Conservation (phyloP, 2,797 vertebrate species). For the Danio tinwini region DNA sequence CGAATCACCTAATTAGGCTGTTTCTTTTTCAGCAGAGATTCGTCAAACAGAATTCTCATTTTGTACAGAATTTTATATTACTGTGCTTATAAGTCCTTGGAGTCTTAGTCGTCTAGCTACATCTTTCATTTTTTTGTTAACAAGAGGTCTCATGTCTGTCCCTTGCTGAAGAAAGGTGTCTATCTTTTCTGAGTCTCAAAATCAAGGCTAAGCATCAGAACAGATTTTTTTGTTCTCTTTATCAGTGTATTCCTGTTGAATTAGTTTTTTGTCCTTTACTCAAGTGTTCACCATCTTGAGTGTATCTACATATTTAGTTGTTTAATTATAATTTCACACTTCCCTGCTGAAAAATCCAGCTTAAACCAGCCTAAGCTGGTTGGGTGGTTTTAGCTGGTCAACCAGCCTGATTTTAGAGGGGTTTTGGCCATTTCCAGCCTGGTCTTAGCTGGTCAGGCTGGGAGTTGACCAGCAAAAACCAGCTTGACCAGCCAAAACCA, state of each 20-base stretch:
- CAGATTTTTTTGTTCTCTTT: not conserved
- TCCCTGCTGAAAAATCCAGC: no score
- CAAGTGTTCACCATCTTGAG: not conserved
- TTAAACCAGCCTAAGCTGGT: no score
- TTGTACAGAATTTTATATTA: not conserved
- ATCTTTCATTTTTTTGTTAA: not conserved
- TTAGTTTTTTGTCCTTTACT: not conserved
- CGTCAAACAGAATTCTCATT: conserved; percentile 14
- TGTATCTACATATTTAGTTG: not conserved
- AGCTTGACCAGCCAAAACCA: no score
- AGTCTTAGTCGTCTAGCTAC: not conserved
- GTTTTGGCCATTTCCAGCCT: no score
- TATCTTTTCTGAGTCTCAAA: not conserved
- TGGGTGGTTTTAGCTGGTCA: no score
- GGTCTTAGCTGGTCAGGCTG: no score
- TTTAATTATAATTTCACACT: not conserved
- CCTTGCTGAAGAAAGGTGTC: not conserved
- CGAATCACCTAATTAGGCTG: not conserved
- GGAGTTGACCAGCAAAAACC: no score
- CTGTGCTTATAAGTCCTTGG: not conserved
- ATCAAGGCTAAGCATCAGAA: not conserved
- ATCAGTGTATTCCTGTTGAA: not conserved
- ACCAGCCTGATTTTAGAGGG: no score
- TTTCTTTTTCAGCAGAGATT: not conserved
- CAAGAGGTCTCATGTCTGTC: not conserved